These are phyloP conservation scores for Amphipoea lucens DNA, from an alignment of 2,888 invertebrate species.

Conservation along the genomic window DNA sequence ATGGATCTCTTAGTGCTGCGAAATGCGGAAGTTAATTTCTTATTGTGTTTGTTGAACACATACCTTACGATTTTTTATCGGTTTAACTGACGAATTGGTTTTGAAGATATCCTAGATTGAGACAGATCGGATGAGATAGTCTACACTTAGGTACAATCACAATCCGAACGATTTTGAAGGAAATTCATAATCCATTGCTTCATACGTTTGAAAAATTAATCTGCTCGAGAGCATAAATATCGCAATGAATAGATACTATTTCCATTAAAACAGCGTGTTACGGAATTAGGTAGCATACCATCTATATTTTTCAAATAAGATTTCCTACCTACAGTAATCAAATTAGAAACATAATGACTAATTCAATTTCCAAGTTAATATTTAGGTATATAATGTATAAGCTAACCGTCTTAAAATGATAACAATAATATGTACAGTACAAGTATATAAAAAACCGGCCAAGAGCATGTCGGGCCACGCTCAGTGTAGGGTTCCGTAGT, in stretches of 20 bases:
- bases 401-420: too few relatives aligned
- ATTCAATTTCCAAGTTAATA: too few relatives aligned
- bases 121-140: neutral
- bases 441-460: too few relatives aligned
- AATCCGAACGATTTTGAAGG: too few relatives aligned
- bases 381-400: too few relatives aligned
- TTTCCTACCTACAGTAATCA: neutral
- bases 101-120: neutral
- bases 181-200: neutral
- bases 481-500: too few relatives aligned
- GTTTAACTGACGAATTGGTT: conserved; percentile 1
- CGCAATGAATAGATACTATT: neutral
- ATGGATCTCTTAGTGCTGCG: neutral
- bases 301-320: neutral
- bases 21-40: neutral
- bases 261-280: neutral
- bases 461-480: too few relatives aligned
- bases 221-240: neutral
- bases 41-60: neutral
- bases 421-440: too few relatives aligned
- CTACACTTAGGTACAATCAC: too few relatives aligned
- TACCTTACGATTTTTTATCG: neutral
- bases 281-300: neutral
- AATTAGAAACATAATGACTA: neutral
- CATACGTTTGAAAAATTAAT: neutral